Conservation (phyloP, 1,140 invertebrate genomes). For the Agraylea sexmaculata region DNA sequence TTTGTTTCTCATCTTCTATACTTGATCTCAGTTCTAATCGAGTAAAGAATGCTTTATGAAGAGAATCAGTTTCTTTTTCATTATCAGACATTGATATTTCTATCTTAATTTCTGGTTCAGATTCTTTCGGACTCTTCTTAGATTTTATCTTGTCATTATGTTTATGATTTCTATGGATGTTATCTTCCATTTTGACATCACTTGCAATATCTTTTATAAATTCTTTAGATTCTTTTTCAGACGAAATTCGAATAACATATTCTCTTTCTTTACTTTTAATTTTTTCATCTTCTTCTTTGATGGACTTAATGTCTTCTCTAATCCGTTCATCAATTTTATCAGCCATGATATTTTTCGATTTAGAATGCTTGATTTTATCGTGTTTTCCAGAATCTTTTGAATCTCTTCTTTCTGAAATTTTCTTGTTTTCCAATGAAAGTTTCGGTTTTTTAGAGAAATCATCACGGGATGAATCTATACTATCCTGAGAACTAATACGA, state of each 20-base stretch:
- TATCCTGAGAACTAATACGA: conserved; percentile 65
- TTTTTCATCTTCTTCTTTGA: conserved; percentile 33
- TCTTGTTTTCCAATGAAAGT: conserved; percentile 43
- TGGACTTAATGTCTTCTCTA: conserved; percentile 42
- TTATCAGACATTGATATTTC: conserved; percentile 9
- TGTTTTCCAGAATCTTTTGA: conserved; percentile 52
- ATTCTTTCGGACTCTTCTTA: conserved; percentile 14
- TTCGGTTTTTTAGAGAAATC: conserved; percentile 62
- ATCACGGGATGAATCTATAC: conserved; percentile 48
- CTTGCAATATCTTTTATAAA: conserved; percentile 10
- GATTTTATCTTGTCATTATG: conserved; percentile 14
- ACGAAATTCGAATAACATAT: conserved; percentile 7
- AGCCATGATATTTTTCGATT: conserved; percentile 37
- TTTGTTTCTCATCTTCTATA: conserved; percentile 44
- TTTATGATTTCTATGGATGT: conserved; percentile 12
- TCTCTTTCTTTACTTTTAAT: conserved; percentile 25
- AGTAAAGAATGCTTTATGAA: conserved; percentile 53
- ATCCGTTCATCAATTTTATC: conserved; percentile 43
- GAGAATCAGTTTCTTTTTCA: conserved; percentile 19
- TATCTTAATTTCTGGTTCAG: conserved; percentile 11
- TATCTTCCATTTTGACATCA: conserved; percentile 6
- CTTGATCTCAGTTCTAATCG: conserved; percentile 45
- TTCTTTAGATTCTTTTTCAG: conserved; percentile 24
- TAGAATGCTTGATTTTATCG: conserved; percentile 39
- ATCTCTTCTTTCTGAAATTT: conserved; percentile 49